Conservation (phyloP, 2,888 invertebrate species). For the Dione juno region DNA sequence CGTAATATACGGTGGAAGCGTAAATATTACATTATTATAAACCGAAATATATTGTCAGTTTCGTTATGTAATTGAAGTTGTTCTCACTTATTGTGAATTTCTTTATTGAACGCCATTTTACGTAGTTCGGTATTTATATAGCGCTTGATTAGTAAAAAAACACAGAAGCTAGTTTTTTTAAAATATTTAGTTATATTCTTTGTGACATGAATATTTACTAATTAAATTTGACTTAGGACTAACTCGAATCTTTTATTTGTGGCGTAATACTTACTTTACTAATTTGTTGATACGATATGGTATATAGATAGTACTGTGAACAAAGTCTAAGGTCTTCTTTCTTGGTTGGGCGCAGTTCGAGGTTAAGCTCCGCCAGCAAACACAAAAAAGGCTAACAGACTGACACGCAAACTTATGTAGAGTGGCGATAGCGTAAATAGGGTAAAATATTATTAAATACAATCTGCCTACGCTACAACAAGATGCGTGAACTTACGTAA, state of each 20-base stretch:
- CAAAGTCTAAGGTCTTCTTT: too few relatives aligned
- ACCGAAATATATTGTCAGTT: background rate
- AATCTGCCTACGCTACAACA: background rate
- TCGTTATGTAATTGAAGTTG: slow-evolving; percentile 10
- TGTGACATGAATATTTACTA: too few relatives aligned
- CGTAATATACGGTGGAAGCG: slow-evolving; percentile 3
- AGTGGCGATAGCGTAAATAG: background rate
- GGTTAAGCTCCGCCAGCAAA: background rate
- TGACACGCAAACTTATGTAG: background rate
- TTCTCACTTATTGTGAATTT: background rate
- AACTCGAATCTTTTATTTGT: too few relatives aligned
- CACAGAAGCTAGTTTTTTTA: too few relatives aligned
- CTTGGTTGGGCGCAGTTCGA: too few relatives aligned
- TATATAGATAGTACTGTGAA: too few relatives aligned
- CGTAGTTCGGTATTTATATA: background rate
- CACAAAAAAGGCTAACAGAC: too few relatives aligned
- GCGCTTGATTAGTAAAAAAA: too few relatives aligned
- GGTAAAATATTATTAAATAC: slow-evolving; percentile 3
- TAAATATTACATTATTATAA: slow-evolving; percentile 4
- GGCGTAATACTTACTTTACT: too few relatives aligned
- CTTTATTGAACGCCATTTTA: background rate
- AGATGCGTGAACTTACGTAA: slow-evolving; percentile 6
- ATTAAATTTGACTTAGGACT: too few relatives aligned
- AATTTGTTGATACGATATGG: too few relatives aligned
- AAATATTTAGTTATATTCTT: too few relatives aligned